Conservation (phyloP, 2,888 invertebrate species). For the Meteorus cinctellus region DNA sequence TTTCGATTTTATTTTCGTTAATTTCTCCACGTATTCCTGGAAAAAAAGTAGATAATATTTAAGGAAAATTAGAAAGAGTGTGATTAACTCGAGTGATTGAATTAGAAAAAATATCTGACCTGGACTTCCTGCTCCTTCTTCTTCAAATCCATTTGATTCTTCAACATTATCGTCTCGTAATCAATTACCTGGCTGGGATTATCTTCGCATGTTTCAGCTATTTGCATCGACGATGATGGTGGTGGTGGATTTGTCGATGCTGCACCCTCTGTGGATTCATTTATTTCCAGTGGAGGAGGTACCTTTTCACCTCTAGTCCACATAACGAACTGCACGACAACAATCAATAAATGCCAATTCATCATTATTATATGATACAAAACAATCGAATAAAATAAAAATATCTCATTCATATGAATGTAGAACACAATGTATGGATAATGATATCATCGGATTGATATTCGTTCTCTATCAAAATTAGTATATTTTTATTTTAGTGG, state of each 20-base stretch:
- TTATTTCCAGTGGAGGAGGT: constrained; percentile 56
- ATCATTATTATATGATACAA: constrained; percentile 53
- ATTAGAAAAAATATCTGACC: constrained; percentile 53
- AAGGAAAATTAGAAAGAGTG: not conserved
- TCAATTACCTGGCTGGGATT: constrained; percentile 65
- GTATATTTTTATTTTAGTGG: not conserved
- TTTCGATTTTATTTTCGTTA: constrained; percentile 72
- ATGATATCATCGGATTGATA: too few species aligned
- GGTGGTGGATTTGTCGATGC: constrained; percentile 55
- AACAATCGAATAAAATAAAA: constrained; percentile 23
- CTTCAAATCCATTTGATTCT: constrained; percentile 66
- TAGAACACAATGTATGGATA: too few species aligned
- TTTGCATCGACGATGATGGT: constrained; percentile 39
- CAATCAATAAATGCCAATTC: constrained; percentile 65
- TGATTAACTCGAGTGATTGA: constrained; percentile 16
- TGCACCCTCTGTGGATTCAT: not conserved
- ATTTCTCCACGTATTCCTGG: constrained; percentile 72
- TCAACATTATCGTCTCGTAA: constrained; percentile 68
- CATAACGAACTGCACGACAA: constrained; percentile 68
- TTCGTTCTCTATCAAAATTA: too few species aligned
- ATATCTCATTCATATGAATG: too few species aligned
- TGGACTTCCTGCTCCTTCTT: constrained; percentile 70
- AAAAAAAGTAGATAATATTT: constrained; percentile 12
- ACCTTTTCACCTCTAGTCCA: constrained; percentile 66
- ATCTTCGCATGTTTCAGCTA: constrained; percentile 57